Conservation (phyloP, 1,140 invertebrate genomes). For the Phymastichus coffea region DNA sequence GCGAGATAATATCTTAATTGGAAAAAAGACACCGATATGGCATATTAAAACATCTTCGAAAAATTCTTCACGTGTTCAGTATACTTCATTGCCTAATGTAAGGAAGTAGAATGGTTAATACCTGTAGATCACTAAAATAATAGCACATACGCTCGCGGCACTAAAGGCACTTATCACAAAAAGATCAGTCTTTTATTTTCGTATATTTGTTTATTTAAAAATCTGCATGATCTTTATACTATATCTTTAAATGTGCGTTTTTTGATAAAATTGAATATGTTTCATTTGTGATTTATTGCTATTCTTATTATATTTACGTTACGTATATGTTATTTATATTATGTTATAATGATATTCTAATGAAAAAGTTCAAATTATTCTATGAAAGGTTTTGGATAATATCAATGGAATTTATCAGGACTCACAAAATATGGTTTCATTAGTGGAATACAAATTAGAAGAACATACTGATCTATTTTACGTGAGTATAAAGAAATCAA, state of each 20-base stretch:
- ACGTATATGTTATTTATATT: no score
- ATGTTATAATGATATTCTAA: no score
- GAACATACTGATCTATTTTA: constrained; percentile 1
- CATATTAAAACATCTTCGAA: not conserved
- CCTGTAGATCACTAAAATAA: no score
- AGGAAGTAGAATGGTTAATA: no score
- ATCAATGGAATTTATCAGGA: constrained; percentile 23
- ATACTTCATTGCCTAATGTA: constrained; percentile 13
- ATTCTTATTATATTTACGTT: no score
- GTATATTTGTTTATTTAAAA: no score
- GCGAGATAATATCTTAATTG: constrained; percentile 16
- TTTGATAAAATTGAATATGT: no score
- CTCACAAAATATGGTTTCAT: constrained; percentile 12
- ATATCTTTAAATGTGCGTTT: not conserved
- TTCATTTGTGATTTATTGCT: no score
- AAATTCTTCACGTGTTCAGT: constrained; percentile 1
- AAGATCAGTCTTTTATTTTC: no score
- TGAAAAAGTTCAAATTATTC: not conserved
- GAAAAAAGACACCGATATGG: constrained; percentile 25
- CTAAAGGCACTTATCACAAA: no score
- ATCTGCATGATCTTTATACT: no score
- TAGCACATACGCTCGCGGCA: no score
- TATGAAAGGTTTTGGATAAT: constrained; percentile 8
- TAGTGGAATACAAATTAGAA: constrained; percentile 4
- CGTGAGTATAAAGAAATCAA: constrained; percentile 5